Conservation (phyloP, 2,797 vertebrate genomes). For the Rhadinocentrus ornatus region DNA sequence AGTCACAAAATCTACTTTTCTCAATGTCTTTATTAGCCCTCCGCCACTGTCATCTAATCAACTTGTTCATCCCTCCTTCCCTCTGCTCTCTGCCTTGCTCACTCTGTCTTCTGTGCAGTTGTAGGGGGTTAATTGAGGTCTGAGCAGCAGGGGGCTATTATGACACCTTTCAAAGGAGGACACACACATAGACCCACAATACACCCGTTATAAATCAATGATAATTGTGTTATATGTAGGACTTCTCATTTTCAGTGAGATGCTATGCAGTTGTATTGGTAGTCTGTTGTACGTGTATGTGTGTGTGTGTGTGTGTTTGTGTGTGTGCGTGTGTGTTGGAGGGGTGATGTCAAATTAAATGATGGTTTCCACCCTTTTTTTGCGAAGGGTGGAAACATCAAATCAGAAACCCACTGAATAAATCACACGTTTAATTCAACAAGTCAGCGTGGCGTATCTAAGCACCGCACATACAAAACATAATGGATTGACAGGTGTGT, state of each 20-base stretch:
- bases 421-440: slow-evolving; percentile 70
- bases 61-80: slow-evolving; percentile 29
- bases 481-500: slow-evolving; percentile 62
- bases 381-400: slow-evolving; percentile 46
- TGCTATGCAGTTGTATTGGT: slow-evolving; percentile 36
- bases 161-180: slow-evolving; percentile 67
- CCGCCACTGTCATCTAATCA: slow-evolving; percentile 47
- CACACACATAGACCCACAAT: slow-evolving; percentile 25
- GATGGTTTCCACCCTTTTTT: slow-evolving; percentile 57
- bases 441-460: slow-evolving; percentile 57
- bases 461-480: slow-evolving; percentile 43
- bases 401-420: slow-evolving; percentile 67
- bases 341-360: slow-evolving; percentile 73
- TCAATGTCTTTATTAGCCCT: slow-evolving; percentile 51
- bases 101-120: slow-evolving; percentile 62
- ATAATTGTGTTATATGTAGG: slow-evolving; percentile 18
- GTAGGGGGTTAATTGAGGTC: slow-evolving; percentile 80
- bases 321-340: slow-evolving; percentile 18
- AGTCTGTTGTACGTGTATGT: slow-evolving; percentile 4
- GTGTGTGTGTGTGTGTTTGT: neutral
- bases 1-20: slow-evolving; percentile 62
- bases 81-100: slow-evolving; percentile 37
- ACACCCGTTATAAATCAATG: slow-evolving; percentile 23
- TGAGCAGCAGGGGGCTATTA: slow-evolving; percentile 73
- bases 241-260: slow-evolving; percentile 15